Percentiles rank a stretch among this genome's conserved stretches.
phyloP scores from a whole-genome alignment of 2,113 vertebrate genomes.

The Lagopus muta region DNA sequence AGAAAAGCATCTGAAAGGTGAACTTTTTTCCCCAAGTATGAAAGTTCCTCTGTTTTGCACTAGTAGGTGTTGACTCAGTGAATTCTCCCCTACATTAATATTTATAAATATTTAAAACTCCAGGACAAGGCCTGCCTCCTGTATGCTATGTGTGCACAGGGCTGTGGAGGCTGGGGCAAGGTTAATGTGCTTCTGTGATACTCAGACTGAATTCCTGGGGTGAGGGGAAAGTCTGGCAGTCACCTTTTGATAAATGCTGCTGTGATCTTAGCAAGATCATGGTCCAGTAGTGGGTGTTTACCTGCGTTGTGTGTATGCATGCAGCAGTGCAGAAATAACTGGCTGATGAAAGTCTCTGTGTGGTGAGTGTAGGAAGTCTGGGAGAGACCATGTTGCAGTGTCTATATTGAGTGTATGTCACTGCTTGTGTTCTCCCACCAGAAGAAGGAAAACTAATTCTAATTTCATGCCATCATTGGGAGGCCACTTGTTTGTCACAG shows the following conservation, averaged over 20 bases:
- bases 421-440: not conserved
- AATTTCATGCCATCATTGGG: not conserved
- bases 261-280: not conserved
- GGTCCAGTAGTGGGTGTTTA: not conserved
- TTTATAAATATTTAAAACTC: not conserved
- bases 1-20: not conserved
- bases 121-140: not conserved
- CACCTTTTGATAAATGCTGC: not conserved
- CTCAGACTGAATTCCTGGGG: not conserved
- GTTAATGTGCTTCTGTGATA: not conserved
- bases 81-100: not conserved
- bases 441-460: not conserved
- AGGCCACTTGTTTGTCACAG: not conserved
- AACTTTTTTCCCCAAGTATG: not conserved
- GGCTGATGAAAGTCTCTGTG: not conserved
- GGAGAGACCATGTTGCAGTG: not conserved
- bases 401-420: accelerated
- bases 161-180: not conserved
- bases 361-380: not conserved
- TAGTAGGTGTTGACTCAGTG: not conserved
- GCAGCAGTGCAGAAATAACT: not conserved
- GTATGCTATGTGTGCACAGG: not conserved
- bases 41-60: not conserved
- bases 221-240: not conserved
- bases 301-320: not conserved